Conservation (phyloP, 2,888 invertebrate genomes). For the Scotopteryx bipunctaria region DNA sequence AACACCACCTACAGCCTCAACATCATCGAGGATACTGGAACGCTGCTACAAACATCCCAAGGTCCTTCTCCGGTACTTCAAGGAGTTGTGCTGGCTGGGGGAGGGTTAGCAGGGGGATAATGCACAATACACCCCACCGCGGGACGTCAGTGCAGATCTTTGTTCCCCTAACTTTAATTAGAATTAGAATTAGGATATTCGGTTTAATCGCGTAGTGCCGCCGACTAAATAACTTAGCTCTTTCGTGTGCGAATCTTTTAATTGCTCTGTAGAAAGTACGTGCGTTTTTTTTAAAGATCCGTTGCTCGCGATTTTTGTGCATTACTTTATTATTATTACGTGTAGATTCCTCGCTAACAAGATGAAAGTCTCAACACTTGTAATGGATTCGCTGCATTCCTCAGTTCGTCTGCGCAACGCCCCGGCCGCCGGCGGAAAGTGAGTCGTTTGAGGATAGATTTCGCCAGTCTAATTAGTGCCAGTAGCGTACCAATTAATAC, state of each 20-base stretch:
- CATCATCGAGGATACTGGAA: no score
- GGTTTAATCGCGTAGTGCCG: conserved; percentile 23
- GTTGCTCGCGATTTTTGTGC: conserved; percentile 69
- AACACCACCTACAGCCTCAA: no score
- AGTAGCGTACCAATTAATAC: no score
- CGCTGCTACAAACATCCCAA: no score
- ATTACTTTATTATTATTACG: conserved; percentile 64
- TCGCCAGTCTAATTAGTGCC: conserved; percentile 48
- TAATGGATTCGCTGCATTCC: conserved; percentile 66
- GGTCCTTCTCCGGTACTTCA: no score
- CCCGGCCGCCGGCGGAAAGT: conserved; percentile 43
- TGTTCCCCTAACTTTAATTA: no score
- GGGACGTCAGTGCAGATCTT: no score
- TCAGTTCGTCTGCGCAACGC: conserved; percentile 29
- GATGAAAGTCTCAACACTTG: conserved; percentile 74
- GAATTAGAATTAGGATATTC: no score
- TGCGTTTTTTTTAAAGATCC: conserved; percentile 62
- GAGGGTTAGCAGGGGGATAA: no score
- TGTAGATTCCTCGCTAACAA: conserved; percentile 69
- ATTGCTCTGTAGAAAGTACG: conserved; percentile 75
- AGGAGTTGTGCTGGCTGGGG: no score
- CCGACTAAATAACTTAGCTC: conserved; percentile 45
- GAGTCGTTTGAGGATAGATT: conserved; percentile 44
- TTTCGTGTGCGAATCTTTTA: conserved; percentile 80
- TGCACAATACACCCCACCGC: no score